phyloP scores from a whole-genome alignment of 30 jellyfish, hydroid and myxozoan species.

The Aurelia sp. region DNA sequence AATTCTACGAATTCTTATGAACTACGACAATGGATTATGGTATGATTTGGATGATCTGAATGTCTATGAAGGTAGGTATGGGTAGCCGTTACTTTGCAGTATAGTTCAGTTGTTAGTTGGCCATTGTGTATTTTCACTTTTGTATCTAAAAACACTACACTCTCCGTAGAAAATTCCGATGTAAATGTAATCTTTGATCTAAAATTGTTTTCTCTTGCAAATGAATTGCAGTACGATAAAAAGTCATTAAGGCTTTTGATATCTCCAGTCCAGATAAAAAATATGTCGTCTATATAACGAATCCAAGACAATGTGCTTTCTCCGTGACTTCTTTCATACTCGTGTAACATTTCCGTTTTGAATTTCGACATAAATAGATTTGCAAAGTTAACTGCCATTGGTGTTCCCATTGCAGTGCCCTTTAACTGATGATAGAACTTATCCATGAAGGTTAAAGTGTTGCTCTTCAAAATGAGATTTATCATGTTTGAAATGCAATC shows the following conservation, averaged over 20 bases:
- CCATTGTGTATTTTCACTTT: too few species aligned
- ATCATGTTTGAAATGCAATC: not conserved
- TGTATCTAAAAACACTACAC: too few species aligned
- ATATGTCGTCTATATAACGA: slow-evolving; percentile 2
- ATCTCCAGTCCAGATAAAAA: not conserved
- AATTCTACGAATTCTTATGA: too few species aligned
- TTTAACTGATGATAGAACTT: not conserved
- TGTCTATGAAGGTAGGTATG: too few species aligned
- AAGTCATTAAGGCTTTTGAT: not conserved
- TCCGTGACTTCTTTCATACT: not conserved
- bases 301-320: not conserved
- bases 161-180: too few species aligned
- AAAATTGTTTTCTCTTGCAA: not conserved
- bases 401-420: slow-evolving; percentile 15
- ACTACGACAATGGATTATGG: too few species aligned
- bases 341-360: not conserved
- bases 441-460: not conserved
- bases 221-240: not conserved
- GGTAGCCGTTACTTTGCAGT: too few species aligned
- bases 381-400: not conserved
- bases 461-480: not conserved
- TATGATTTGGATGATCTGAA: too few species aligned
- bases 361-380: too few species aligned
- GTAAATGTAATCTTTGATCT: too few species aligned
- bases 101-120: too few species aligned